A percentile compares a stretch with the other conserved stretches of the same genome.
Conservation (phyloP, 2,888 invertebrate species). For the Dicyrtomina minuta region DNA sequence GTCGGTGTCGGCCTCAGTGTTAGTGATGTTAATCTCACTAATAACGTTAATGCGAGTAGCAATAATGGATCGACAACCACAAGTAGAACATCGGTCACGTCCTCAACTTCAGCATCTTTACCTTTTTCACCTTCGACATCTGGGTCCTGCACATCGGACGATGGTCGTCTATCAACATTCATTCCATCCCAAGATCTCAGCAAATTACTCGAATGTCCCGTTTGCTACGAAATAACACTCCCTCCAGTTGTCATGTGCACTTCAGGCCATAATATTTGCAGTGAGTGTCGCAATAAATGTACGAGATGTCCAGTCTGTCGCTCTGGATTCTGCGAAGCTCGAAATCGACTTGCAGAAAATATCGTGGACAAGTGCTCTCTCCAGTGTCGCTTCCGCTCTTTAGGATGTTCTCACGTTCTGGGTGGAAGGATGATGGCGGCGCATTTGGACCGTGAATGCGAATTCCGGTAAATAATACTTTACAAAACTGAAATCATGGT, state of each 20-base stretch:
- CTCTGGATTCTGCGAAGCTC: slow-evolving; percentile 25
- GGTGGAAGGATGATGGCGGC: slow-evolving; percentile 11
- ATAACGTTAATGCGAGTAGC: too few relatives aligned
- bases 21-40: too few relatives aligned
- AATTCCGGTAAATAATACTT: slow-evolving; percentile 7
- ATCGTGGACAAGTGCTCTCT: slow-evolving; percentile 40
- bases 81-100: too few relatives aligned
- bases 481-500: background rate
- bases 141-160: background rate
- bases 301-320: slow-evolving; percentile 41
- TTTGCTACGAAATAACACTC: slow-evolving; percentile 41
- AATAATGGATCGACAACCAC: too few relatives aligned
- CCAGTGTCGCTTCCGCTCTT: slow-evolving; percentile 33
- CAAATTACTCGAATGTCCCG: slow-evolving; percentile 41
- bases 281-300: slow-evolving; percentile 34
- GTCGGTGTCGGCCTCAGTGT: too few relatives aligned
- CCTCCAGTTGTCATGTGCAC: slow-evolving; percentile 41
- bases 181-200: slow-evolving; percentile 10
- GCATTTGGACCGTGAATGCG: slow-evolving; percentile 16
- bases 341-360: slow-evolving; percentile 42
- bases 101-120: too few relatives aligned
- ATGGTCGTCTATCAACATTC: background rate
- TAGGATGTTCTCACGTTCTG: slow-evolving; percentile 29
- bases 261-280: slow-evolving; percentile 41
- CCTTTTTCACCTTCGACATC: too few relatives aligned